Percentiles rank a stretch among this genome's conserved stretches.
phyloP scores from a whole-genome alignment of 2,888 invertebrate genomes.

The Crepidodera aurea region DNA sequence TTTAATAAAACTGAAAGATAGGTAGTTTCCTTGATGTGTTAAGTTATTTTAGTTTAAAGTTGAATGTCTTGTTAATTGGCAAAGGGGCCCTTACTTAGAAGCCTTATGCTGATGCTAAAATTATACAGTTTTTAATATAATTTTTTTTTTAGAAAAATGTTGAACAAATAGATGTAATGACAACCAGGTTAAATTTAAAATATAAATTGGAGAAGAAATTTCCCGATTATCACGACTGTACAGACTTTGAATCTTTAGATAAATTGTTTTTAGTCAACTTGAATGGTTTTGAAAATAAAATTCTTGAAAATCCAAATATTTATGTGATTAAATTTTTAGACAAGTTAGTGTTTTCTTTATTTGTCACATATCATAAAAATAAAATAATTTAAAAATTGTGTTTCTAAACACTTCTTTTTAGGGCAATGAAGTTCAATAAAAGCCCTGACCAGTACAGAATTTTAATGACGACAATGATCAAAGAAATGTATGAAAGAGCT shows the following conservation, averaged over 20 bases:
- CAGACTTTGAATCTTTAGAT: slow-evolving; percentile 37
- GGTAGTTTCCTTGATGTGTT: too few relatives aligned
- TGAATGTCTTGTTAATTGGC: too few relatives aligned
- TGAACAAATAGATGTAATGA: slow-evolving; percentile 24
- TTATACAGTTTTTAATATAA: too few relatives aligned
- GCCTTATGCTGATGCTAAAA: too few relatives aligned
- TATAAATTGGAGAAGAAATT: slow-evolving; percentile 30
- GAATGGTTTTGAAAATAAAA: slow-evolving; percentile 38
- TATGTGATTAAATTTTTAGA: slow-evolving; percentile 43
- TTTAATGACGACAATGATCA: slow-evolving; percentile 11
- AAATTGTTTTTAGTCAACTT: slow-evolving; percentile 37
- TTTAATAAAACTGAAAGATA: too few relatives aligned
- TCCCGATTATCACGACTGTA: slow-evolving; percentile 34
- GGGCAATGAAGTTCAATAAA: slow-evolving; percentile 37
- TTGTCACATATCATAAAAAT: too few relatives aligned
- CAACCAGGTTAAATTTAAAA: slow-evolving; percentile 30
- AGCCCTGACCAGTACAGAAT: slow-evolving; percentile 20
- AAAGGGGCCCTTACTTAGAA: too few relatives aligned
- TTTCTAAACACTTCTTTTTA: too few relatives aligned
- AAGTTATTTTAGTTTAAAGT: too few relatives aligned
- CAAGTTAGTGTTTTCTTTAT: slow-evolving; percentile 41
- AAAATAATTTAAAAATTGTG: background rate
- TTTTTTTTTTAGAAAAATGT: slow-evolving; percentile 30
- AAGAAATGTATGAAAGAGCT: background rate
- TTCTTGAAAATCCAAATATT: slow-evolving; percentile 42